Conservation (phyloP, 2,888 invertebrate genomes). For the Leptopilina myrica region DNA sequence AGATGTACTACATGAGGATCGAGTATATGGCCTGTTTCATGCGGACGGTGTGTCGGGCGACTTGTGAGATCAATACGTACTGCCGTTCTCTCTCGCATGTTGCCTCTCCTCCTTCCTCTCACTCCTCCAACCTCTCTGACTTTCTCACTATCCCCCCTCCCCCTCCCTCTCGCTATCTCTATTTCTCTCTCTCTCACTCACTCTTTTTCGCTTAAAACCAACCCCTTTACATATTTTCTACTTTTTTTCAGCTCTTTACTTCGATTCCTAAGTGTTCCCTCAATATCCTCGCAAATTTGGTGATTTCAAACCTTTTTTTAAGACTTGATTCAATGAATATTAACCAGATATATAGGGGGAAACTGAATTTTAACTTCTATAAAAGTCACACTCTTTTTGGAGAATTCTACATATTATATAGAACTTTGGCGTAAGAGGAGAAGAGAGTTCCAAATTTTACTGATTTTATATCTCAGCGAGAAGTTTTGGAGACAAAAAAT, state of each 20-base stretch:
- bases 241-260: slow-evolving; percentile 10
- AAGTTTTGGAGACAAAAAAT: too few species aligned
- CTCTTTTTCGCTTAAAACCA: background rate
- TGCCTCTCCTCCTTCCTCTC: slow-evolving; percentile 35
- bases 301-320: slow-evolving; percentile 21
- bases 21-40: slow-evolving; percentile 62
- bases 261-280: slow-evolving; percentile 8
- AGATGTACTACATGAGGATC: slow-evolving; percentile 51
- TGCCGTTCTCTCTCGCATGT: slow-evolving; percentile 53
- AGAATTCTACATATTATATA: too few species aligned
- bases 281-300: slow-evolving; percentile 24
- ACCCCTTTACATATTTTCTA: slow-evolving; percentile 22
- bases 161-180: too few species aligned
- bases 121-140: background rate
- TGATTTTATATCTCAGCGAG: too few species aligned
- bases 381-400: background rate
- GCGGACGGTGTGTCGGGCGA: slow-evolving; percentile 57
- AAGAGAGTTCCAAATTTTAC: too few species aligned
- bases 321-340: slow-evolving; percentile 2
- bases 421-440: too few species aligned
- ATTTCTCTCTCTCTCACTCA: background rate
- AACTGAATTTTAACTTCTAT: background rate
- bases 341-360: background rate
- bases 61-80: slow-evolving; percentile 69
- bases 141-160: background rate